phyloP scores from a whole-genome alignment of 2,113 vertebrate species.

The Phoenicopterus ruber region DNA sequence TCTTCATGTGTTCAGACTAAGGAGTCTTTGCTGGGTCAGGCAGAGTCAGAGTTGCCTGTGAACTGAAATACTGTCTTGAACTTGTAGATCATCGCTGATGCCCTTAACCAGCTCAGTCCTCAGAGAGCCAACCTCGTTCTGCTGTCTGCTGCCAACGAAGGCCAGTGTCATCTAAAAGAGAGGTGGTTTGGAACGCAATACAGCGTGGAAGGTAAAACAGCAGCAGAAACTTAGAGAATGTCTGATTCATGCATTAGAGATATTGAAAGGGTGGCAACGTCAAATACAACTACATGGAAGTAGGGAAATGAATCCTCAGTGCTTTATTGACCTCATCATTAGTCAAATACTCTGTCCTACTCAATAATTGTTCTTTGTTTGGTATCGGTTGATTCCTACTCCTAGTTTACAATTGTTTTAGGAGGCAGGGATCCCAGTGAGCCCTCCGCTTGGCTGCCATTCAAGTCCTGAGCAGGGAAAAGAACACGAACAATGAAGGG shows the following conservation, averaged over 20 bases:
- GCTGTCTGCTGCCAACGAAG: slow-evolving; percentile 92
- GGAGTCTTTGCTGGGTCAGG: background rate
- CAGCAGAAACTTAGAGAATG: background rate
- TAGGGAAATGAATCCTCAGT: background rate
- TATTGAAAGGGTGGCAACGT: background rate
- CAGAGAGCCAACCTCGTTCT: slow-evolving; percentile 91
- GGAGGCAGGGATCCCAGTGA: background rate
- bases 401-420: background rate
- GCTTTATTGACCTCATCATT: background rate
- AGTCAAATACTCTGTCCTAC: background rate
- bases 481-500: background rate
- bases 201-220: slow-evolving; percentile 84
- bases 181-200: slow-evolving; percentile 97
- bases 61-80: background rate
- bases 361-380: background rate
- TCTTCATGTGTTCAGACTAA: background rate
- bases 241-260: background rate
- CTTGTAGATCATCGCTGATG: slow-evolving; percentile 85
- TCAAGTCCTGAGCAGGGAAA: background rate
- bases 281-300: background rate
- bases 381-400: background rate
- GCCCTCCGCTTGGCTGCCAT: background rate
- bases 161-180: slow-evolving; percentile 86
- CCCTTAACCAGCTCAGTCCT: slow-evolving; percentile 85
- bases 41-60: background rate